Evolutionary conservation across 2,888 invertebrate genomes (phyloP), one percentile per base, ranked within the genome.

Genomic region (Phortica magna): DNA sequence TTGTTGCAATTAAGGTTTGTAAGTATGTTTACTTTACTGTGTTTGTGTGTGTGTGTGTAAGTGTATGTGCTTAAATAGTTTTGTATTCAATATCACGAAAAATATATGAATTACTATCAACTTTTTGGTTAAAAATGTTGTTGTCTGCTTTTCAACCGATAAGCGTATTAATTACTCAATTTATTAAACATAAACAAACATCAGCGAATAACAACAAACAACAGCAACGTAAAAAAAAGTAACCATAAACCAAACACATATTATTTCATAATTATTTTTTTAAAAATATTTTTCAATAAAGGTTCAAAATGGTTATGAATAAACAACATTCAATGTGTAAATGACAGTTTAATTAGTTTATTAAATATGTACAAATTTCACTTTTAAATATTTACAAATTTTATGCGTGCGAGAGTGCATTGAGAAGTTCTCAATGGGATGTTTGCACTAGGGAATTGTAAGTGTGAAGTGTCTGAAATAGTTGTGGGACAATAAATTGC

Each of bases 311-410:
- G 22, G 22, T 9, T 17, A 61, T 59, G 17, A 31, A 59, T 9
- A 19, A 19, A 59, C 59, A 59, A 9, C 59, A 71, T 76, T 78
- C 76, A 76, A 77, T 68, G 83, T 84, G 83, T 81, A 88, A 85
- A 89, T 89, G 82, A 81, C 82, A 80, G 85, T 89, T 89, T 88
- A 89, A 89, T 88, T 88, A 88, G 88, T 89, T 86, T 82, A 83
- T 85, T 84, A 86, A 86, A 79, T 75, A 74, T 76, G 71, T 64
- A 57, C 17, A 73, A 53, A 55, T 71, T 55, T 22, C 55, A 55
- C 55, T 53, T n/a, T 65, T 41, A 2, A 65, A 41, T 41, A 0
- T 39, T 65, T 65, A 65, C 22, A 41, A 65, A 65, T 12, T 39
- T 6, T 12, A 14, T 59, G 31, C 31, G 59, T 59, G 59, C n/a